These are phyloP conservation scores for Paracentrotus lividus DNA, from an alignment of 53 echinoderm and acorn worm species.

Conservation along the genomic window DNA sequence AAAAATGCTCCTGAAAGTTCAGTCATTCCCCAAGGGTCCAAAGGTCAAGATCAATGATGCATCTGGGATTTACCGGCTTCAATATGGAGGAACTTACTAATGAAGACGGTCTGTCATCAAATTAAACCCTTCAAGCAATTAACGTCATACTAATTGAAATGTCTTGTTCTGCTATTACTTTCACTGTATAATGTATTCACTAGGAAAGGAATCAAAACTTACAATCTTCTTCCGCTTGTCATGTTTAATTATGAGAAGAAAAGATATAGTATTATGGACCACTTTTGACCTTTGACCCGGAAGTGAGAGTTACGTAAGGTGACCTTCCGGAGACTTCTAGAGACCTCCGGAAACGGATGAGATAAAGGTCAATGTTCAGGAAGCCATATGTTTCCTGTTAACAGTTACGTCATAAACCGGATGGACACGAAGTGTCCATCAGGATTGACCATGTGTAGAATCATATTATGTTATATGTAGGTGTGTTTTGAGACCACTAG, in stretches of 20 bases:
- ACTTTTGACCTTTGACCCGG: no score
- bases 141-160: slow-evolving; percentile 20
- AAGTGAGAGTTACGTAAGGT: no score
- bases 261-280: no score
- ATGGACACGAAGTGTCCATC: no score
- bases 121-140: slow-evolving; percentile 13
- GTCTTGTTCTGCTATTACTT: not conserved
- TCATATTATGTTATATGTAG: no score
- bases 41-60: slow-evolving; percentile 15
- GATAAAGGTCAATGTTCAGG: no score
- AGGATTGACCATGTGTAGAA: no score
- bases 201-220: not conserved
- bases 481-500: no score
- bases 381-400: no score
- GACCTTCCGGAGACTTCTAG: no score
- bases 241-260: not conserved
- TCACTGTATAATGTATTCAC: not conserved
- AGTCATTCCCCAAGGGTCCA: not conserved
- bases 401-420: no score
- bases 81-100: slow-evolving; percentile 31
- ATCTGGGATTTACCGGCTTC: not conserved
- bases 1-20: slow-evolving; percentile 1
- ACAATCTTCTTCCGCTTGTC: not conserved
- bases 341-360: no score
- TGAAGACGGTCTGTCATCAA: slow-evolving; percentile 14